phyloP scores from a whole-genome alignment of 2,113 vertebrate species.

The Canis aureus region DNA sequence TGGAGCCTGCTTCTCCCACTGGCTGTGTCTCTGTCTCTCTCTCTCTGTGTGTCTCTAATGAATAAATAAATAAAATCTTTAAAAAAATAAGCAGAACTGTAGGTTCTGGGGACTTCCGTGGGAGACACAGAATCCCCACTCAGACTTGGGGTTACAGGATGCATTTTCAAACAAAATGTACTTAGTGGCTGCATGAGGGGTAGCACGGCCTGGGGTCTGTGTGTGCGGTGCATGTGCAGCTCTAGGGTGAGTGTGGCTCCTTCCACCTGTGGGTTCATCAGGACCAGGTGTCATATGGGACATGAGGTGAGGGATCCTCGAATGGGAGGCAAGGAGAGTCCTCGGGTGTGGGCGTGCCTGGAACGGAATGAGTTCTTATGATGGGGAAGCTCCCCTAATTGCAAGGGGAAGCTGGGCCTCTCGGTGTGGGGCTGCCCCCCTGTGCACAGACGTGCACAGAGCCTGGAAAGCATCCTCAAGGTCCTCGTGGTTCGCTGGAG shows the following conservation, averaged over 20 bases:
- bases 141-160: rapidly evolving
- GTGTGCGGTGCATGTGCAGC: rapidly evolving
- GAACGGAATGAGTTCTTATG: neutral
- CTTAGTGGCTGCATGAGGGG: neutral
- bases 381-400: rapidly evolving
- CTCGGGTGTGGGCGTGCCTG: rapidly evolving
- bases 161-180: too few species aligned
- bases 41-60: too few species aligned
- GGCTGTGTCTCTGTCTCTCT: too few species aligned
- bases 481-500: neutral
- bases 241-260: neutral
- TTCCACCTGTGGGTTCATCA: neutral
- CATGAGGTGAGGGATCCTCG: rapidly evolving
- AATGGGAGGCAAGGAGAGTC: too few species aligned
- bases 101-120: rapidly evolving
- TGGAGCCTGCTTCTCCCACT: too few species aligned
- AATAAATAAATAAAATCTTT: too few species aligned
- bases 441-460: rapidly evolving
- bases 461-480: neutral
- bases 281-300: rapidly evolving
- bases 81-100: too few species aligned
- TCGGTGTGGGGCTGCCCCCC: neutral
- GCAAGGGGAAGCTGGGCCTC: rapidly evolving
- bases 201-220: too few species aligned
- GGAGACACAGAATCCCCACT: neutral